Percentiles rank a stretch among this genome's conserved stretches.
phyloP scores from a whole-genome alignment of 1,140 invertebrate genomes.

The Scaptomyza montana region DNA sequence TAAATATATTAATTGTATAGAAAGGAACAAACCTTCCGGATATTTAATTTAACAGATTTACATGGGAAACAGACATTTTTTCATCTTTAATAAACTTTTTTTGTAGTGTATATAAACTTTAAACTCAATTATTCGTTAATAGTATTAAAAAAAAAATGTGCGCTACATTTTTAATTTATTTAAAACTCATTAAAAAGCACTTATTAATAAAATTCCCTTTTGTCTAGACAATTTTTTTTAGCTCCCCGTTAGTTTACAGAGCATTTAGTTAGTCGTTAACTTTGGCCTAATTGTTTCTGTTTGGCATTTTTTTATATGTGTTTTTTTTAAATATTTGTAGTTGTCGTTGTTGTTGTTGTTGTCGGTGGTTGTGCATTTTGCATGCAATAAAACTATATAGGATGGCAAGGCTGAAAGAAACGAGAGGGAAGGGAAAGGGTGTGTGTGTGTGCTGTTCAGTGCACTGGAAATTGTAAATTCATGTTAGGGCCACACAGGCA shows the following conservation, averaged over 20 bases:
- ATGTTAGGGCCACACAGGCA: conserved; percentile 47
- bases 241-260: not conserved
- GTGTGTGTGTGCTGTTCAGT: conserved; percentile 54
- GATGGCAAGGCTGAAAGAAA: conserved; percentile 19
- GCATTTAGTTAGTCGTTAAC: conserved; percentile 2
- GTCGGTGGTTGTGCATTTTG: conserved; percentile 56
- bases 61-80: no score
- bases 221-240: not conserved
- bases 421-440: no score
- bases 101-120: no score
- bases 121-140: no score
- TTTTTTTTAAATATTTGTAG: not conserved
- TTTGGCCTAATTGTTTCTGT: not conserved
- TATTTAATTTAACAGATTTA: no score
- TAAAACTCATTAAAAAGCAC: no score
- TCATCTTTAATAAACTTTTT: no score
- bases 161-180: no score
- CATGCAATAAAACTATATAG: conserved; percentile 80
- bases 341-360: conserved; percentile 28
- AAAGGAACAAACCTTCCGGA: no score
- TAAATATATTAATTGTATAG: no score
- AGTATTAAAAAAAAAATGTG: not conserved
- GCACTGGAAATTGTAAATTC: conserved; percentile 79
- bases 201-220: no score
- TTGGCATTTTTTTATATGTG: not conserved